Evolutionary conservation across 1,140 invertebrate species (phyloP), one percentile per base, ranked within the genome.

Genomic region (Rhizoglyphus robini): DNA sequence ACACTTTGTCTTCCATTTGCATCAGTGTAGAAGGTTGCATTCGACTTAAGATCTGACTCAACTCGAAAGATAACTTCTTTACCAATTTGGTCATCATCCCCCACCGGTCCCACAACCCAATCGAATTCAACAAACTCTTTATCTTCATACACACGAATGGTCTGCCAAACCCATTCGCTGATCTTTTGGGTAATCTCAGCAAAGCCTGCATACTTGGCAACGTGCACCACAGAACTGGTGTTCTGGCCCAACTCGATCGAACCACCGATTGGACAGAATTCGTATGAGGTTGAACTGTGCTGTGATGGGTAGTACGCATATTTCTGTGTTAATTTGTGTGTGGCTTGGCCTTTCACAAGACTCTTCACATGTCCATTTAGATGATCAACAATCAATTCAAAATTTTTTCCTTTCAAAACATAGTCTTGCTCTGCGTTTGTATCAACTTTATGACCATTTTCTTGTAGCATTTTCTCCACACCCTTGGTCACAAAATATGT

Each of bases 51-150:
- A 25, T 71, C 68, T 2, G 77, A 74, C 18, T 71, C 72, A 70
- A 77, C 82, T 20, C 75, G 69, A 20, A 73, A 74, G 13, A 82
- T 75, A 25, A 82, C 74, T 70, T 82, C 81, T 70, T 79, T 78
- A 3, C 77, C 77, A 27, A 68, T 13, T 31, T 57, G 15, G 41
- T 68, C 67, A 4, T 82, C 77, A 8, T 86, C 78, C 8, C 92
- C 90, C 68, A 99, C 89, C 0, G 94, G 91, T 30, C 95, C 95
- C 67, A 97, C 80, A 0, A 93, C 77, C 90, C 91, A 99, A 71
- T 96, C 86, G 61, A 96, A 83, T 75, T 97, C 91, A 0, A 90
- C 78, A 68, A 80, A 74, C 47, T 76, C 71, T 1, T 76, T 75
- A 41, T 81, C 79, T 64, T 83, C 79, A 68, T 90, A 90, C 0